Percentiles rank a stretch among this genome's conserved stretches.
phyloP scores from a whole-genome alignment of 2,888 invertebrate genomes.

The Andrena chrysosceles region DNA sequence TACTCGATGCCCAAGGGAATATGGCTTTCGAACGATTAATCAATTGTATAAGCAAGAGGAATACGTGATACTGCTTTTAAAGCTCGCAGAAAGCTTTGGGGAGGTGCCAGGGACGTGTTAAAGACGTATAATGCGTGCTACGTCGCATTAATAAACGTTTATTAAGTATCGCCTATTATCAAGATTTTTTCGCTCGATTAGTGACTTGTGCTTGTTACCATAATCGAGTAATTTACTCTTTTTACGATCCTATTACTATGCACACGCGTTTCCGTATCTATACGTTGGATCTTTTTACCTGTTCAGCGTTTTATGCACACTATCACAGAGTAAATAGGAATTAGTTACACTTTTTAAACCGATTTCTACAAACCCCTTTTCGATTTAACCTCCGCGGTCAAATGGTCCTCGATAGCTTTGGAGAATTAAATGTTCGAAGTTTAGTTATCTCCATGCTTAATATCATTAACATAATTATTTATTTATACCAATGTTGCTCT shows the following conservation, averaged over 20 bases:
- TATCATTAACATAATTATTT: too few relatives aligned
- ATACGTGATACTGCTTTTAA: not conserved
- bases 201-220: not conserved
- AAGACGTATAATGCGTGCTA: not conserved
- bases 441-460: too few relatives aligned
- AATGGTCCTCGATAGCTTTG: too few relatives aligned
- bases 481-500: too few relatives aligned
- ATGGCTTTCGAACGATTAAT: not conserved
- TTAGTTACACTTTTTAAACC: too few relatives aligned
- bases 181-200: conserved; percentile 16
- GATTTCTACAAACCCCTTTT: too few relatives aligned
- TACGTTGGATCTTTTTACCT: not conserved
- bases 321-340: too few relatives aligned
- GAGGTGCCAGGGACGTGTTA: not conserved
- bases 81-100: not conserved
- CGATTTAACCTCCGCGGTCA: too few relatives aligned
- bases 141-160: not conserved
- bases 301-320: not conserved
- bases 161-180: not conserved
- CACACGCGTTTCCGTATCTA: not conserved
- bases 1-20: not conserved
- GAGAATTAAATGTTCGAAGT: too few relatives aligned
- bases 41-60: not conserved
- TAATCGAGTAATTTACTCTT: not conserved
- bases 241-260: not conserved